Evolutionary conservation across 1,140 invertebrate species (phyloP).

Genomic region (Dryas iulia): DNA sequence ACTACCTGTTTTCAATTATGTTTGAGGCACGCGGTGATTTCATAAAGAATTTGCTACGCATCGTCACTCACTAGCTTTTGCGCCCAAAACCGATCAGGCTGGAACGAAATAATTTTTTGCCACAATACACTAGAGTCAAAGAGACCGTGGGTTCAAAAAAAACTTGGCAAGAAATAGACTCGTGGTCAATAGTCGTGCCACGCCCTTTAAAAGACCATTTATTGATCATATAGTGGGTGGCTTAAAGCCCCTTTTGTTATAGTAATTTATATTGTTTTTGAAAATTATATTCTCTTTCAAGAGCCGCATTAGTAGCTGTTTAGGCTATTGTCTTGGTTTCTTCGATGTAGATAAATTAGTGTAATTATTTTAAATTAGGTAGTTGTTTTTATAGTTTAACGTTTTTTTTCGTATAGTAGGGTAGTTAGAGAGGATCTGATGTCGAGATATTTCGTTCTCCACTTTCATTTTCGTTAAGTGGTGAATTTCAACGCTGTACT

Average conservation of each 20-base stretch:
- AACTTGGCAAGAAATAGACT: background rate
- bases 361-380: background rate
- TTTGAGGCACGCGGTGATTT: background rate
- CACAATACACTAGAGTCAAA: conserved; percentile 18
- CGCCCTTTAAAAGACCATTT: conserved; percentile 14
- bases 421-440: too few species aligned
- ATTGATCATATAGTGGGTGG: conserved; percentile 9
- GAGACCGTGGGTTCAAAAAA: conserved; percentile 26
- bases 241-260: background rate
- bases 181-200: conserved; percentile 24
- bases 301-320: background rate
- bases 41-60: conserved; percentile 32
- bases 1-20: background rate
- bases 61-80: conserved; percentile 26
- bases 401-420: too few species aligned
- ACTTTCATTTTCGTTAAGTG: too few species aligned
- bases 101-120: conserved; percentile 31
- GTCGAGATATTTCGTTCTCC: too few species aligned
- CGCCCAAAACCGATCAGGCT: conserved; percentile 30
- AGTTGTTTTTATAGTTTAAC: too few species aligned
- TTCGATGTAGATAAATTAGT: background rate
- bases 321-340: background rate
- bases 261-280: background rate
- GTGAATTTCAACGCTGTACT: too few species aligned
- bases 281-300: background rate